Conservation (phyloP, 2,113 vertebrate species). For the Penelope pileata region DNA sequence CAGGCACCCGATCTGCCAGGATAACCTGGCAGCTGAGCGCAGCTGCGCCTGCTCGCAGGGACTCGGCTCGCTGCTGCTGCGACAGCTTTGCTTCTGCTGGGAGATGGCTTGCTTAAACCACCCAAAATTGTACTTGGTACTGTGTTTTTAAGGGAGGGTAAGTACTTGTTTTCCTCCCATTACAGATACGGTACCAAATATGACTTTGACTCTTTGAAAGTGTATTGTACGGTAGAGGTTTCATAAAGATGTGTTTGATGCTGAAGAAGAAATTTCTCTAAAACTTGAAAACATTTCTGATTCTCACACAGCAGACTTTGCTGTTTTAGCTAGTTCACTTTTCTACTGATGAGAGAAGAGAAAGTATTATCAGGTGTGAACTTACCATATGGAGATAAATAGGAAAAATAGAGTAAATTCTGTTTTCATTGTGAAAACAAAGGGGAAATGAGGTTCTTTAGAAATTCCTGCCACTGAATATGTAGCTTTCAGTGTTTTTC, state of each 20-base stretch:
- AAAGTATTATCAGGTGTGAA: not conserved
- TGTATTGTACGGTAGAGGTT: not conserved
- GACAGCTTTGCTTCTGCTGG: not conserved
- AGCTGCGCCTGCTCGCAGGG: not conserved
- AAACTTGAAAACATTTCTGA: not conserved
- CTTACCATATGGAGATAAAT: not conserved
- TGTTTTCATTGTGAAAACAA: not conserved
- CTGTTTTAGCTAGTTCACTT: not conserved
- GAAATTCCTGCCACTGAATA: not conserved
- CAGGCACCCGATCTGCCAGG: not conserved
- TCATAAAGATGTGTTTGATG: not conserved
- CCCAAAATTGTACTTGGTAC: not conserved
- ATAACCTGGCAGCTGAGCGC: not conserved
- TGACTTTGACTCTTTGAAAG: not conserved
- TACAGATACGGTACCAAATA: not conserved
- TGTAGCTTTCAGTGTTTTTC: not conserved
- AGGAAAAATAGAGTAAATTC: not conserved
- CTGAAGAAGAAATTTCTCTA: not conserved
- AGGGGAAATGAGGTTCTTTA: not conserved
- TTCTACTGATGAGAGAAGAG: not conserved
- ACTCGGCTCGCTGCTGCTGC: not conserved
- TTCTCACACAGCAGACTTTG: not conserved
- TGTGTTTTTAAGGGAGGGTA: not conserved
- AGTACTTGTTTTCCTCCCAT: not conserved
- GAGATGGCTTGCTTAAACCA: fast-evolving